These are phyloP conservation scores for Drosophila tani DNA, from an alignment of 1,140 invertebrate species.

Conservation along the genomic window DNA sequence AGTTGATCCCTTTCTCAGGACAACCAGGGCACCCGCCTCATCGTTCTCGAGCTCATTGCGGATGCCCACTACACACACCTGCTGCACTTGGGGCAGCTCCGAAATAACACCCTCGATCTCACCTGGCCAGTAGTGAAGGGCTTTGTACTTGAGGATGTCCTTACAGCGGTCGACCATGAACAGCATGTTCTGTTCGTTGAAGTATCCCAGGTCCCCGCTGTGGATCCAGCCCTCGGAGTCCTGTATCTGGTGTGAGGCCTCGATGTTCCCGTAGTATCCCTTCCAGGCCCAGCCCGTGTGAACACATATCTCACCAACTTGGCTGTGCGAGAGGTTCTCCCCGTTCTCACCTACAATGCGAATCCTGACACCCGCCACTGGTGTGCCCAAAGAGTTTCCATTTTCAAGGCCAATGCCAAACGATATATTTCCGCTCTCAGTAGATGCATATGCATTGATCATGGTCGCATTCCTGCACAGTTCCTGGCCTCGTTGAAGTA, in stretches of 20 bases:
- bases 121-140: conserved; percentile 71
- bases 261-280: conserved; percentile 85
- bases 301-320: conserved; percentile 84
- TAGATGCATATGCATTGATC: conserved; percentile 30
- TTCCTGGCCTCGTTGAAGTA: not conserved
- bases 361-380: conserved; percentile 33
- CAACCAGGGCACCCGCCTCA: conserved; percentile 58
- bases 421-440: conserved; percentile 50
- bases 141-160: conserved; percentile 90
- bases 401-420: conserved; percentile 33
- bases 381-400: conserved; percentile 34
- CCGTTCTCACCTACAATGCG: conserved; percentile 59
- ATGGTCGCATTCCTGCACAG: not conserved
- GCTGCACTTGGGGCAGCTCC: conserved; percentile 42
- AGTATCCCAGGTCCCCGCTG: conserved; percentile 90
- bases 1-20: conserved; percentile 8
- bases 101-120: conserved; percentile 63
- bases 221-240: conserved; percentile 89
- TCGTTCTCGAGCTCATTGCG: conserved; percentile 54
- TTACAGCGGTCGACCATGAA: conserved; percentile 91
- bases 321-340: conserved; percentile 34
- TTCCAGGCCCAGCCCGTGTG: conserved; percentile 69
- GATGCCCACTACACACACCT: conserved; percentile 66
- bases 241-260: conserved; percentile 57
- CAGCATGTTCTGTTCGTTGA: conserved; percentile 88